Percentiles rank a stretch among this genome's conserved stretches.
These are phyloP conservation scores for Platalea minor DNA, from an alignment of 2,797 vertebrate genomes.

Conservation along the genomic window DNA sequence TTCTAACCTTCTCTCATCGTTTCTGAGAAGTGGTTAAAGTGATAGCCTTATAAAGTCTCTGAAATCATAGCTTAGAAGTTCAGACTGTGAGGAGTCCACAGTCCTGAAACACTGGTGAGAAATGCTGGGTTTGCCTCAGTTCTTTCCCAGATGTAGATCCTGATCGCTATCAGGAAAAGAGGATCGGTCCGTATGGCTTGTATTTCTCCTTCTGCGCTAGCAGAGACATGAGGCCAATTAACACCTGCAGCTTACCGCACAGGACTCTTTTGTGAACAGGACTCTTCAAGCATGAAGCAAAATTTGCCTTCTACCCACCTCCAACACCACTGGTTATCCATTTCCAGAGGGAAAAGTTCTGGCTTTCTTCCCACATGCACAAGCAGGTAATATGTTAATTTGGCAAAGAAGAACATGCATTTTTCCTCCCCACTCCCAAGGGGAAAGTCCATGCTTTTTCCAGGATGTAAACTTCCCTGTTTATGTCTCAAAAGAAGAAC, in stretches of 20 bases:
- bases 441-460: not conserved
- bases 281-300: not conserved
- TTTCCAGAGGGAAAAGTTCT: not conserved
- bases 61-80: not conserved
- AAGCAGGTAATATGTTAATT: not conserved
- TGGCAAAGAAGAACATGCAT: not conserved
- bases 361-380: not conserved
- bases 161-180: not conserved
- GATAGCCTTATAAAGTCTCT: not conserved
- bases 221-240: not conserved
- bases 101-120: not conserved
- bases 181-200: fast-evolving
- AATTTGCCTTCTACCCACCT: not conserved
- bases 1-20: not conserved
- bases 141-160: not conserved
- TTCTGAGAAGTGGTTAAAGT: not conserved
- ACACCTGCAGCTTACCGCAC: not conserved
- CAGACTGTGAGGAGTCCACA: not conserved
- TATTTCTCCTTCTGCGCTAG: not conserved
- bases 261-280: not conserved
- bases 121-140: not conserved
- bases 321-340: not conserved
- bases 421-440: not conserved
- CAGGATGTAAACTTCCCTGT: not conserved
- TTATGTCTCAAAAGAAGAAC: not conserved